Evolutionary conservation across 92 coral and sea anemone genomes (phyloP).

Genomic region (Epizoanthus scotinus): DNA sequence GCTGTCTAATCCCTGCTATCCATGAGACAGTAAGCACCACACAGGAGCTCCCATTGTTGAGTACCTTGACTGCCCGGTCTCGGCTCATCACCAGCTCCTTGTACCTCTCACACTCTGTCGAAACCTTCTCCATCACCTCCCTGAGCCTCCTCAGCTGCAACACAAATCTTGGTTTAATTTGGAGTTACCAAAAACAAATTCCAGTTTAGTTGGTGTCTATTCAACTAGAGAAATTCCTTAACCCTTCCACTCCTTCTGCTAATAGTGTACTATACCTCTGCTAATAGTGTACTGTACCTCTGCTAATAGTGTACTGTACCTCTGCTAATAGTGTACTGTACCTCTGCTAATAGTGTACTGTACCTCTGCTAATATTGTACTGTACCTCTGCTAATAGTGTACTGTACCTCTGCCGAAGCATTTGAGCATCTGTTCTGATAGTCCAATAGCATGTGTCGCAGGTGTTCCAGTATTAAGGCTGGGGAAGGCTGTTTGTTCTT

Average conservation of each 20-base stretch:
- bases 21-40: too few relatives aligned
- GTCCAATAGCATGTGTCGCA: slow-evolving; percentile 86
- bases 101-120: slow-evolving; percentile 88
- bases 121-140: slow-evolving; percentile 76
- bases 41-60: not conserved
- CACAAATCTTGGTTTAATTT: too few relatives aligned
- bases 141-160: slow-evolving; percentile 79
- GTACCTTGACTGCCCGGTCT: slow-evolving; percentile 86
- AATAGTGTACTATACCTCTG: too few relatives aligned
- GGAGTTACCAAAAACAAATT: too few relatives aligned
- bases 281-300: slow-evolving; percentile 60
- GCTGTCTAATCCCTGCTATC: too few relatives aligned
- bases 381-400: slow-evolving; percentile 26
- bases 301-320: too few relatives aligned
- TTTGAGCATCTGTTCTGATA: slow-evolving; percentile 89
- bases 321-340: not conserved
- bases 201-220: too few relatives aligned
- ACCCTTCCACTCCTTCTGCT: too few relatives aligned
- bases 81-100: slow-evolving; percentile 83
- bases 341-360: slow-evolving; percentile 61
- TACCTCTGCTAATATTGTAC: slow-evolving; percentile 66
- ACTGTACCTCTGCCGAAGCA: slow-evolving; percentile 86
- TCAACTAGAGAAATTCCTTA: too few relatives aligned
- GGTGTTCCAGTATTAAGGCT: slow-evolving; percentile 75
- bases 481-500: slow-evolving; percentile 79